phyloP scores from a whole-genome alignment of 1,140 invertebrate species.

The Phocides pigmalion region DNA sequence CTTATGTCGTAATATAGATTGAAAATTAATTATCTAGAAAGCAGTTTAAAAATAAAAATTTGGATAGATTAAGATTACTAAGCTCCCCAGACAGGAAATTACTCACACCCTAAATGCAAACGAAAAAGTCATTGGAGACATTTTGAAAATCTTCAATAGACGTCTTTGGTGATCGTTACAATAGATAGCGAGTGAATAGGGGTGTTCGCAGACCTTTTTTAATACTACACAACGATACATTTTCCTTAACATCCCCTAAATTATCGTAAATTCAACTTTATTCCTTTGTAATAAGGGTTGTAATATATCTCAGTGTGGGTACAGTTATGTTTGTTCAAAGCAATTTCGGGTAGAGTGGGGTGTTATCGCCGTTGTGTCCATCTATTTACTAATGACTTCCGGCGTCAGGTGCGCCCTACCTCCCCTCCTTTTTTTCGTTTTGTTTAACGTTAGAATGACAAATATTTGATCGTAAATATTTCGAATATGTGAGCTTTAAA shows the following conservation, averaged over 20 bases:
- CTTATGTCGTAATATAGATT: too few species aligned
- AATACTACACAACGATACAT: slow-evolving; percentile 51
- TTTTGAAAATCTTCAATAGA: slow-evolving; percentile 63
- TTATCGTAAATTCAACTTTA: slow-evolving; percentile 39
- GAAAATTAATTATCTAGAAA: too few species aligned
- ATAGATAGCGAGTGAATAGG: slow-evolving; percentile 67
- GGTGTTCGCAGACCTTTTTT: slow-evolving; percentile 73
- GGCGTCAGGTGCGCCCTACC: slow-evolving; percentile 71
- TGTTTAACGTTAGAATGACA: slow-evolving; percentile 34
- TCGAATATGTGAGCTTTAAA: slow-evolving; percentile 4
- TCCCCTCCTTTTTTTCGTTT: slow-evolving; percentile 59
- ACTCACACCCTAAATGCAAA: slow-evolving; percentile 52
- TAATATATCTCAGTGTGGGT: slow-evolving; percentile 5
- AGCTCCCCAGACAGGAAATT: slow-evolving; percentile 48
- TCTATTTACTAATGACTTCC: slow-evolving; percentile 83
- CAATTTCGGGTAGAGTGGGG: slow-evolving; percentile 73
- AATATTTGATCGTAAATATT: slow-evolving; percentile 34
- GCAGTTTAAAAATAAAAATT: not conserved
- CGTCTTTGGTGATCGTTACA: slow-evolving; percentile 68
- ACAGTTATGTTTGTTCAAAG: slow-evolving; percentile 46
- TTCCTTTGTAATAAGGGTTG: slow-evolving; percentile 11
- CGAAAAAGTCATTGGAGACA: slow-evolving; percentile 58
- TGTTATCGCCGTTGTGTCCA: slow-evolving; percentile 71
- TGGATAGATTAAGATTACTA: slow-evolving; percentile 26
- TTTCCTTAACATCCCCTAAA: slow-evolving; percentile 11